phyloP scores from a whole-genome alignment of 2,797 vertebrate species.

The Acanthiza pusilla region DNA sequence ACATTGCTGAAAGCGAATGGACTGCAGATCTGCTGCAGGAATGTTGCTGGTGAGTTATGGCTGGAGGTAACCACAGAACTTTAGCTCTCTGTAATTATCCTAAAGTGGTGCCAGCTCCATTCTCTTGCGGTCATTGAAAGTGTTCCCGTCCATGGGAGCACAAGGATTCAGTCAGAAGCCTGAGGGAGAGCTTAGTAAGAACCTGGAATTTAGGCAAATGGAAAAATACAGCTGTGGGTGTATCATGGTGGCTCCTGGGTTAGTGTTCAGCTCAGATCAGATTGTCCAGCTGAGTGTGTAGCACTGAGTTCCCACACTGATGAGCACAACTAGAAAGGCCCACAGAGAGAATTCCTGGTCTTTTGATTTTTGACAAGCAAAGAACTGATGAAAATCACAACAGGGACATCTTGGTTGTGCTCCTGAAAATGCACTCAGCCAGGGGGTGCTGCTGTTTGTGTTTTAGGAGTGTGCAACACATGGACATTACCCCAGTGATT shows the following conservation, averaged over 20 bases:
- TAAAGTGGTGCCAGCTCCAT: not conserved
- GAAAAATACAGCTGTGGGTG: not conserved
- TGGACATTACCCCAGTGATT: not conserved
- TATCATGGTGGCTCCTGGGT: not conserved
- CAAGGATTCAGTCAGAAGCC: not conserved
- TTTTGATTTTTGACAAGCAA: not conserved
- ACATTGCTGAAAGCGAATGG: fast-evolving
- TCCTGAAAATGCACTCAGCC: not conserved
- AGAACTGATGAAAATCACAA: not conserved
- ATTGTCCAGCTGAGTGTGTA: not conserved
- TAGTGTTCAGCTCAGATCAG: not conserved
- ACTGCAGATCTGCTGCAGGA: not conserved
- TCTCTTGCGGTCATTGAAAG: not conserved
- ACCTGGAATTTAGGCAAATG: not conserved
- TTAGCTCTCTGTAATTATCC: not conserved
- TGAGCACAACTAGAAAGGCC: not conserved
- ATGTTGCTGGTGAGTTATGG: not conserved
- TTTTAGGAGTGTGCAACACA: not conserved
- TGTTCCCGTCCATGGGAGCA: not conserved
- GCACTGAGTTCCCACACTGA: not conserved
- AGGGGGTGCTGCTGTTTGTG: not conserved
- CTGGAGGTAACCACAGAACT: not conserved
- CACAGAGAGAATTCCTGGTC: not conserved
- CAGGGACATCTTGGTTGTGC: not conserved
- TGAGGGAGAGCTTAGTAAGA: not conserved